Conservation (phyloP, 2,113 vertebrate genomes). For the cattle (Bos taurus) region DNA sequence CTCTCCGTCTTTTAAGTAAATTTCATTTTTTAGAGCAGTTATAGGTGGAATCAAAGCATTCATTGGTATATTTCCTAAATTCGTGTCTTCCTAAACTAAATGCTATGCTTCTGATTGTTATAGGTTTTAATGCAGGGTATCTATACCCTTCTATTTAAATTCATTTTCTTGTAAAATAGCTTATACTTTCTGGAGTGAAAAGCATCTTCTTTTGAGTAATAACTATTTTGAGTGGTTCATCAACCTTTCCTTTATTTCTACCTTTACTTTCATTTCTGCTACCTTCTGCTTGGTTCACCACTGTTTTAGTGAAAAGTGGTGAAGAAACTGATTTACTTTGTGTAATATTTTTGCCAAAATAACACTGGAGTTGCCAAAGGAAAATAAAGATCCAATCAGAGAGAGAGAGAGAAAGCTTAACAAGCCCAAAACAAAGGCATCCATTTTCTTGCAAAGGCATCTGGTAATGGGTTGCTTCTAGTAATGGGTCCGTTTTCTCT, state of each 20-base stretch:
- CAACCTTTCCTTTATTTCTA: constrained; percentile 83
- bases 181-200: constrained; percentile 95
- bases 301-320: constrained; percentile 65
- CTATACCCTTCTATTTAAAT: constrained; percentile 93
- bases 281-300: constrained; percentile 68
- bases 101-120: constrained; percentile 86
- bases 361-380: constrained; percentile 73
- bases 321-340: constrained; percentile 56
- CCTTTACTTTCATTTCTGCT: constrained; percentile 68
- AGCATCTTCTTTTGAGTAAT: constrained; percentile 91
- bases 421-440: constrained; percentile 78
- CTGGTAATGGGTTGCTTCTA: not conserved
- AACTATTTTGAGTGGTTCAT: constrained; percentile 88
- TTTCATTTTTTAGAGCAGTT: not conserved
- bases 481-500: constrained; percentile 29
- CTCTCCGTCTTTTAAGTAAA: not conserved
- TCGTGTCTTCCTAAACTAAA: constrained; percentile 89
- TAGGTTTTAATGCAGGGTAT: constrained; percentile 89
- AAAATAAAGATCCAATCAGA: constrained; percentile 83
- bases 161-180: constrained; percentile 93
- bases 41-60: constrained; percentile 85
- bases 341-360: constrained; percentile 83
- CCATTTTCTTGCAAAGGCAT: constrained; percentile 84
- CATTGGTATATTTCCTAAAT: constrained; percentile 91
- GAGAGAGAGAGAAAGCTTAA: constrained; percentile 61